These are phyloP conservation scores for Oryzias melastigma DNA, from an alignment of 2,113 vertebrate genomes.

Conservation along the genomic window DNA sequence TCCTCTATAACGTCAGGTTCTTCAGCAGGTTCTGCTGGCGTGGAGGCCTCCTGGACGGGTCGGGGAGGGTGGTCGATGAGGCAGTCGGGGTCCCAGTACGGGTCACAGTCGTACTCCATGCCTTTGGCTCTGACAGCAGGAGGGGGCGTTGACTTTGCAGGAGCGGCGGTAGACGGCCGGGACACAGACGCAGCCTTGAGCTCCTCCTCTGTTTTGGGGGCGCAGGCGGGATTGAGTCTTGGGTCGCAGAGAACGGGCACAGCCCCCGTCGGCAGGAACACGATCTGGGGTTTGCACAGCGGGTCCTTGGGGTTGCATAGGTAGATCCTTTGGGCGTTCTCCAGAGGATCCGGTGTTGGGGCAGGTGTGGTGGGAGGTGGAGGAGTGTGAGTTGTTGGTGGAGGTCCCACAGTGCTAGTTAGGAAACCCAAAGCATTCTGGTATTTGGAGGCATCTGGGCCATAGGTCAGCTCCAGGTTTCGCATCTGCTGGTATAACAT, in stretches of 20 bases:
- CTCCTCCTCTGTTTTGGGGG: constrained; percentile 46
- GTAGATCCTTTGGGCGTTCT: constrained; percentile 59
- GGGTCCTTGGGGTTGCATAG: constrained; percentile 71
- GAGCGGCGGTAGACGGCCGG: neutral
- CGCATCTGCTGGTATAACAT: constrained; percentile 79
- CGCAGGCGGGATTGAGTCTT: constrained; percentile 60
- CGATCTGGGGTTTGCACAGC: constrained; percentile 69
- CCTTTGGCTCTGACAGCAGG: constrained; percentile 39
- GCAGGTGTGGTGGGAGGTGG: constrained; percentile 49
- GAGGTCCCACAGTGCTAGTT: constrained; percentile 36
- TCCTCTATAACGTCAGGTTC: constrained; percentile 41
- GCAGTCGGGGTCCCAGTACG: constrained; percentile 78
- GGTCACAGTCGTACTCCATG: constrained; percentile 75
- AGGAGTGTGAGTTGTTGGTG: constrained; percentile 49
- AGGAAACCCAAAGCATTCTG: constrained; percentile 62
- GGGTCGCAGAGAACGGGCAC: constrained; percentile 72
- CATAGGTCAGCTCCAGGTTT: constrained; percentile 67
- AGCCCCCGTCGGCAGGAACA: constrained; percentile 69
- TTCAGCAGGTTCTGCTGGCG: constrained; percentile 15
- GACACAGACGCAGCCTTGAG: constrained; percentile 32
- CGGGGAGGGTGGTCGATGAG: constrained; percentile 65
- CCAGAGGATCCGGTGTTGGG: constrained; percentile 56
- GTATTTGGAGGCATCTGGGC: constrained; percentile 69
- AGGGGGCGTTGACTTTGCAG: constrained; percentile 37
- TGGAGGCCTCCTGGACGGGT: constrained; percentile 16